Conservation (phyloP, 2,888 invertebrate genomes). For the Harpalus rubripes region DNA sequence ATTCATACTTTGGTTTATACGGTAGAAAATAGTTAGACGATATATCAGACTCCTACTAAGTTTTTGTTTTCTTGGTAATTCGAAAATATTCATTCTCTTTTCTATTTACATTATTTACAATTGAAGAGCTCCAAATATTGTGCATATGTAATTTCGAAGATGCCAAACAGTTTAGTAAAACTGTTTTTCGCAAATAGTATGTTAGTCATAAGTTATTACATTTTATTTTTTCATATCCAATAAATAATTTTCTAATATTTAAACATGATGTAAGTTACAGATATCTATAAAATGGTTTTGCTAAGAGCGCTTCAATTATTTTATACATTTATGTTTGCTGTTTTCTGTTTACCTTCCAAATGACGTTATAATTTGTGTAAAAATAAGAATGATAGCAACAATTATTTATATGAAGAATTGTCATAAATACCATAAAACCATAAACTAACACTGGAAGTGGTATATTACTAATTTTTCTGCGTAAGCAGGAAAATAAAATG, state of each 20-base stretch:
- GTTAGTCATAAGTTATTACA: no score
- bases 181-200: no score
- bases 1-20: slow-evolving; percentile 19
- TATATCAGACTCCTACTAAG: neutral
- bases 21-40: slow-evolving; percentile 50
- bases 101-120: no score
- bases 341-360: neutral
- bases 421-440: slow-evolving; percentile 11
- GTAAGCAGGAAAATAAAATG: slow-evolving; percentile 35
- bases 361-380: neutral
- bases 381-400: neutral
- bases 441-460: neutral
- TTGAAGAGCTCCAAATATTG: no score
- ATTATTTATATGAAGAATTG: neutral
- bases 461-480: slow-evolving; percentile 28
- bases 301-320: neutral
- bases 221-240: no score
- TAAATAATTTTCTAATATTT: no score
- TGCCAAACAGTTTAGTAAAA: no score
- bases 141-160: no score
- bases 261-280: no score
- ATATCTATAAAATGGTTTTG: no score
- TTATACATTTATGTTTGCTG: neutral
- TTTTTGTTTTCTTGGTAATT: slow-evolving; percentile 9
- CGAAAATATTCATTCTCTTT: neutral